These are phyloP conservation scores for Hypsibius dujardini DNA, from an alignment of 1,140 invertebrate genomes.

Conservation along the genomic window DNA sequence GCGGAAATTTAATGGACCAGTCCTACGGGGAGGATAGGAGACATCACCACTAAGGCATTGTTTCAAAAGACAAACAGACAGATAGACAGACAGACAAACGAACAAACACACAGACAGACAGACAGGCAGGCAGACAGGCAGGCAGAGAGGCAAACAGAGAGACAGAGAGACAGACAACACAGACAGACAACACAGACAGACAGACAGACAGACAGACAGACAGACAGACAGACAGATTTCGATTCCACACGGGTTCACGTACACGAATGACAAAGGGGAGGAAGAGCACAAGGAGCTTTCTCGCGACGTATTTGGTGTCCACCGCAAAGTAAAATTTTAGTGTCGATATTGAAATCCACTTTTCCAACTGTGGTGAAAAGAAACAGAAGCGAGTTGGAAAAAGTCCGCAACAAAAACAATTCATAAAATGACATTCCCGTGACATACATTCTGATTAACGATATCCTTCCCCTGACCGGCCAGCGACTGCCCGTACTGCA, in stretches of 20 bases:
- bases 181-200: too few relatives aligned
- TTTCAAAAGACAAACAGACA: background rate
- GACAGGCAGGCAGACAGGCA: too few relatives aligned
- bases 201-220: too few relatives aligned
- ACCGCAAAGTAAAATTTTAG: constrained; percentile 97
- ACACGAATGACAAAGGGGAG: constrained; percentile 54
- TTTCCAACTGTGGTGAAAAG: constrained; percentile 44
- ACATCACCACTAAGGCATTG: constrained; percentile 21
- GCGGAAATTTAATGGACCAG: constrained; percentile 73
- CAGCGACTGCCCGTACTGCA: constrained; percentile 75
- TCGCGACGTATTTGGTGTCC: constrained; percentile 80
- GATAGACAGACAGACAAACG: too few relatives aligned
- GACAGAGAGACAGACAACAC: too few relatives aligned
- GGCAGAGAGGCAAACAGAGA: too few relatives aligned
- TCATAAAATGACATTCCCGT: background rate
- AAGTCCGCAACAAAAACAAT: constrained; percentile 15
- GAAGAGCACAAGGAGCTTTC: constrained; percentile 70
- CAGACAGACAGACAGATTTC: too few relatives aligned
- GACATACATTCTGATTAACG: constrained; percentile 53
- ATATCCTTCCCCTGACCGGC: constrained; percentile 53
- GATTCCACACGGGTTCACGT: too few relatives aligned
- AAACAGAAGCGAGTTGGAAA: background rate
- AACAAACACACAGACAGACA: too few relatives aligned
- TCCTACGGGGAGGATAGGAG: constrained; percentile 44
- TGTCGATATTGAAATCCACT: constrained; percentile 71